Base-by-base conservation (phyloP, 2,113 vertebrate species). In the Cyanoderma ruficeps region DNA sequence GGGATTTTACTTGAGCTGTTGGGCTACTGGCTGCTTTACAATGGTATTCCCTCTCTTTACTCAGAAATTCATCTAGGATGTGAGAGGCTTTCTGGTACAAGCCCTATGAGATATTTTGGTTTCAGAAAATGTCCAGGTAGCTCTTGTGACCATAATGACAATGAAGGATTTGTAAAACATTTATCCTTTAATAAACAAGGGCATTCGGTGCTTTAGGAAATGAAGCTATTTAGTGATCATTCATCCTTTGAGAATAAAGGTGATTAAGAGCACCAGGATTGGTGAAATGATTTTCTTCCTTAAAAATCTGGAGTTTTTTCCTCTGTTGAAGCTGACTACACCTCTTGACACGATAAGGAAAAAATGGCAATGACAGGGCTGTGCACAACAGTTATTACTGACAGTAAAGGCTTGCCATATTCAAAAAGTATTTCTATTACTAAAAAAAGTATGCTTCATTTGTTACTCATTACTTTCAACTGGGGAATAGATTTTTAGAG, bases 201-300 rank as follows among this genome's bases (percentile, higher is more conserved):
- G 5, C 50, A 83, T 93, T 89, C 80, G 90, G 67, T 65, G 27
- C 46, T 90, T 89, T 79, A 78, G 44, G 59, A 93, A 39, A 74
- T 83, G 19, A 83, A 87, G 42, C 84, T 92, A 50, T 35, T 59
- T 82, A 79, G 65, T 95, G 59, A 87, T 47, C 49, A 75, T 87
- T 87, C 10, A 50, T 82, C 39, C 77, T 83, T 94, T 72, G 25
- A 84, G 59, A 97, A 95, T 83, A 96, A 94, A 96, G 89, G 47
- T 97, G 93, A 97, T 91, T 91, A 96, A 98, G 94, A 93, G 96
- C 69, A 95, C 27, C 69, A 86, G 94, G 95, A 92, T 75, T 97
- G 88, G 59, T 78, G 78, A 92, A 97, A 68, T 80, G 50, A 87
- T 86, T 95, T 95, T 91, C 27, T 88, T 85, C 81, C 49, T 88